Percentiles rank a stretch among this genome's conserved stretches.
Evolutionary conservation across 2,113 vertebrate species (phyloP).

Genomic region (Phrynosoma platyrhinos): DNA sequence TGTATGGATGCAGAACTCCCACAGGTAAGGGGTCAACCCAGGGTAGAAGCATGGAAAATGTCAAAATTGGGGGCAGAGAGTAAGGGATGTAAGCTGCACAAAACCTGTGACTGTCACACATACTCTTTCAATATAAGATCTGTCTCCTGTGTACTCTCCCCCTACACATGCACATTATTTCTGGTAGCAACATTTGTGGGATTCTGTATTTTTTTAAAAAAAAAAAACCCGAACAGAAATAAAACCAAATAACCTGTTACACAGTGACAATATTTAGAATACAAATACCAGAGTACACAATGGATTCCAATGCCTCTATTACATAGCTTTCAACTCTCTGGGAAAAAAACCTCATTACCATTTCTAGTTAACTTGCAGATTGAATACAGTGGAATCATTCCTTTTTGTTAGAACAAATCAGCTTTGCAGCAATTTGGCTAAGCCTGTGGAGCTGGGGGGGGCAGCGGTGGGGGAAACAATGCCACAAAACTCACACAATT

Average conservation of each 20-base stretch:
- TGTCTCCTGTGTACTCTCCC: too few species aligned
- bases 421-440: slow-evolving; percentile 23
- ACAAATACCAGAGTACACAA: neutral
- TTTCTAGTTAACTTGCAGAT: neutral
- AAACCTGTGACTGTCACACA: neutral
- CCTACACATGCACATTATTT: neutral
- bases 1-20: neutral
- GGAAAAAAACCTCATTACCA: neutral
- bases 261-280: neutral
- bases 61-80: neutral
- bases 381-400: neutral
- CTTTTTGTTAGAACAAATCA: neutral
- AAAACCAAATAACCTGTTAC: neutral
- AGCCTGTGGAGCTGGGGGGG: neutral
- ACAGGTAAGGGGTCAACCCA: neutral
- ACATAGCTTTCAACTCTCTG: neutral
- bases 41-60: neutral
- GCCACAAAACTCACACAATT: slow-evolving; percentile 28
- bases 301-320: neutral
- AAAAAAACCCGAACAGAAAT: neutral
- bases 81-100: too few species aligned
- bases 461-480: neutral
- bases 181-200: neutral
- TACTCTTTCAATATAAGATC: neutral
- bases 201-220: neutral